A percentile compares a stretch with the other conserved stretches of the same genome.
These are phyloP conservation scores for Orbicella faveolata DNA, from an alignment of 64 coral and sea anemone genomes.

Conservation along the genomic window DNA sequence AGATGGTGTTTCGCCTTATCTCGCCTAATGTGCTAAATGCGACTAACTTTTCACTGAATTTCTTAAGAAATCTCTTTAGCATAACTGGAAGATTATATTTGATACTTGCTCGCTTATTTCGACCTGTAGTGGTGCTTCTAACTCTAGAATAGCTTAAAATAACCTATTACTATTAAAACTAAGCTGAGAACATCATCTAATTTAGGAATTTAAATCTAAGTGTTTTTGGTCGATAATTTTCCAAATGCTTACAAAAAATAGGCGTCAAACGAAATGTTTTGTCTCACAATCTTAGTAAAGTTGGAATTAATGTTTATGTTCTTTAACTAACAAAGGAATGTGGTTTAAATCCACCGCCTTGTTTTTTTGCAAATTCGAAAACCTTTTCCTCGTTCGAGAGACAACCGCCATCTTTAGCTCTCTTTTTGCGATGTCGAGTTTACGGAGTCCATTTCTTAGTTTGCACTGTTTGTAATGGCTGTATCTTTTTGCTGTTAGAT, in stretches of 20 bases:
- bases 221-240: conserved; percentile 20
- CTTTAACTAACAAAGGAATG: not conserved
- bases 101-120: no score
- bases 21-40: not conserved
- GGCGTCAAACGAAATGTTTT: conserved; percentile 34
- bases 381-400: not conserved
- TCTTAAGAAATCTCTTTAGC: no score
- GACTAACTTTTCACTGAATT: not conserved
- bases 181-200: not conserved
- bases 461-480: conserved; percentile 18
- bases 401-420: no score
- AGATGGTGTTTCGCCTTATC: conserved; percentile 12
- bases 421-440: conserved; percentile 14
- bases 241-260: not conserved
- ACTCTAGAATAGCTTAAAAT: not conserved
- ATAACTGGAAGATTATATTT: no score
- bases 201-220: conserved; percentile 28
- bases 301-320: conserved; percentile 28
- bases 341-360: not conserved
- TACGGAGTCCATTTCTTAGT: conserved; percentile 39
- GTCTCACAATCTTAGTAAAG: not conserved
- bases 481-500: conserved; percentile 60
- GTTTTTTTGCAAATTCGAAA: not conserved
- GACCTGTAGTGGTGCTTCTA: not conserved
- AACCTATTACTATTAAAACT: not conserved